A percentile compares a stretch with the other conserved stretches of the same genome.
phyloP scores from a whole-genome alignment of 2,113 vertebrate species.

The Corythoichthys intestinalis region DNA sequence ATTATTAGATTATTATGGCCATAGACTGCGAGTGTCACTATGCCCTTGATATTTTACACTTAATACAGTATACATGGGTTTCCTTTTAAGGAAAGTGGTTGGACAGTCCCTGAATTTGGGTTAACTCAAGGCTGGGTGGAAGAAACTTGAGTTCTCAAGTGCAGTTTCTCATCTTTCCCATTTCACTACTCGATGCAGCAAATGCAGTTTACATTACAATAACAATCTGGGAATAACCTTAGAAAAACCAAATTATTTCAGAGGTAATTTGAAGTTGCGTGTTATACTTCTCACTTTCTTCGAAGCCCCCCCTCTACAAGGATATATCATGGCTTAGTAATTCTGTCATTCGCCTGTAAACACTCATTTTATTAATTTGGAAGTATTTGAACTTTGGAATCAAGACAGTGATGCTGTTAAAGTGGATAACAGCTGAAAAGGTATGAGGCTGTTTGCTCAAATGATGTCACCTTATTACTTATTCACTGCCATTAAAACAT shows the following conservation, averaged over 20 bases:
- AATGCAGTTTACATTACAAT: constrained; percentile 51
- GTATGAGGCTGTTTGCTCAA: not conserved
- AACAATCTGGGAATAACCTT: constrained; percentile 30
- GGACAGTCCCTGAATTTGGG: constrained; percentile 21
- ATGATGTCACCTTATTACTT: not conserved
- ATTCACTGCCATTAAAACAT: not conserved
- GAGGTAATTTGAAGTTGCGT: constrained; percentile 16
- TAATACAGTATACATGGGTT: not conserved
- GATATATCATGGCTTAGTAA: constrained; percentile 19
- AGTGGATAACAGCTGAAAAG: no score
- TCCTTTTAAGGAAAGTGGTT: not conserved
- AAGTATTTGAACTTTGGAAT: constrained; percentile 1
- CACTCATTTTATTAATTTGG: not conserved
- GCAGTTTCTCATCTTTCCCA: constrained; percentile 29
- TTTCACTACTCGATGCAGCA: constrained; percentile 20
- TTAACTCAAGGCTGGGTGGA: constrained; percentile 19
- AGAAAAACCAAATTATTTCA: constrained; percentile 41
- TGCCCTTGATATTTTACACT: not conserved
- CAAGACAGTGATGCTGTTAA: not conserved
- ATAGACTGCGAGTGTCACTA: no score
- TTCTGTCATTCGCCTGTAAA: constrained; percentile 7
- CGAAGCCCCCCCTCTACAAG: constrained; percentile 16
- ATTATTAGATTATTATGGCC: no score
- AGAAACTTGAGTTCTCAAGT: constrained; percentile 24
- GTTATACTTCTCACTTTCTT: constrained; percentile 39